Percentiles rank a stretch among this genome's conserved stretches.
phyloP scores from a whole-genome alignment of 2,888 invertebrate genomes.

The Slavum lentiscoides region DNA sequence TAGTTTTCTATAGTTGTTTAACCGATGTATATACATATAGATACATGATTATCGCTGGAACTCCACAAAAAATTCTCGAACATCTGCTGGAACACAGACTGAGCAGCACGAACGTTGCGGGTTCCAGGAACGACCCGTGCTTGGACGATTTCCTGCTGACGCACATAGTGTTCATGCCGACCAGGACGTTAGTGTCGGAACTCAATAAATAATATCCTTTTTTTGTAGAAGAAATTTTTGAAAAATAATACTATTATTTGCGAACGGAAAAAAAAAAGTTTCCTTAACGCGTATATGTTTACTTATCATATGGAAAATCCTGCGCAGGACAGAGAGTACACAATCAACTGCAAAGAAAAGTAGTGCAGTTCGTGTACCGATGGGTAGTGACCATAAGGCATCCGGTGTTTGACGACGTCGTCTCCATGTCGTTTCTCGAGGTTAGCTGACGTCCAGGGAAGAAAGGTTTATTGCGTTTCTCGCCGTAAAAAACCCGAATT shows the following conservation, averaged over 20 bases:
- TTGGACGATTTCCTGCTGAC: constrained; percentile 82
- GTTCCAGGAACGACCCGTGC: constrained; percentile 68
- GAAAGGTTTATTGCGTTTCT: constrained; percentile 64
- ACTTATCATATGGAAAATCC: constrained; percentile 58
- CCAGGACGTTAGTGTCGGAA: constrained; percentile 73
- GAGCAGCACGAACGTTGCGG: constrained; percentile 62
- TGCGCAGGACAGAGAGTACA: constrained; percentile 69
- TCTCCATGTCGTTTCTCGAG: constrained; percentile 73
- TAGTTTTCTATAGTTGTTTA: neutral
- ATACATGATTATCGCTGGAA: constrained; percentile 85
- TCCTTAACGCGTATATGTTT: constrained; percentile 54
- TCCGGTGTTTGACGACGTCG: constrained; percentile 75
- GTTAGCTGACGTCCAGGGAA: constrained; percentile 59
- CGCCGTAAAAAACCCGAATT: constrained; percentile 62
- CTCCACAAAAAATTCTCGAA: constrained; percentile 83
- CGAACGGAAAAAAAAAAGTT: neutral
- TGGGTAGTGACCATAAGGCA: constrained; percentile 75
- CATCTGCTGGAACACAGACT: constrained; percentile 80
- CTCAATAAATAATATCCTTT: constrained; percentile 79
- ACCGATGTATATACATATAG: constrained; percentile 59
- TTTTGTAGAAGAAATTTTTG: constrained; percentile 55
- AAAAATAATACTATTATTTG: too few species aligned
- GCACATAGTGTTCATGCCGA: constrained; percentile 81
- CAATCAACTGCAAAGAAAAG: constrained; percentile 73
- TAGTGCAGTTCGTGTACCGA: constrained; percentile 76